phyloP scores from a whole-genome alignment of 1,140 invertebrate genomes.

The Drosophila ohnishii region DNA sequence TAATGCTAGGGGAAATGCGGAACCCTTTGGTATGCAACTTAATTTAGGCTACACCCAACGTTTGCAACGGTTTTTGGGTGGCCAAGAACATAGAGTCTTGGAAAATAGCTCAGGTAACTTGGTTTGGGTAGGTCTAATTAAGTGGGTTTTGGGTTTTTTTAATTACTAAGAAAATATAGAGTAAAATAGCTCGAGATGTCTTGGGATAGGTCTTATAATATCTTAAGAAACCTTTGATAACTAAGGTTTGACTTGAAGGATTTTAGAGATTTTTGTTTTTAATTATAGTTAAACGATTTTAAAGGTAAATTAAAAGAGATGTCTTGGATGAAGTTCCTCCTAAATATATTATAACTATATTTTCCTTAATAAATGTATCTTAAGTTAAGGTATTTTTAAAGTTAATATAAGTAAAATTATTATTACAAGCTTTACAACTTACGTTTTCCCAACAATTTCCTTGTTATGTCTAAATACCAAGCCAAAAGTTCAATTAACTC shows the following conservation, averaged over 20 bases:
- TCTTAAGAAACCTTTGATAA: neutral
- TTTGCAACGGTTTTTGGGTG: neutral
- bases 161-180: neutral
- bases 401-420: neutral
- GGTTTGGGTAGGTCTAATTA: neutral
- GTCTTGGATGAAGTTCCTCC: neutral
- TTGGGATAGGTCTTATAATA: neutral
- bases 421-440: neutral
- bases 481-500: slow-evolving; percentile 28
- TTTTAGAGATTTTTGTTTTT: neutral
- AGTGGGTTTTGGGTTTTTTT: neutral
- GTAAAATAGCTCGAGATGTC: neutral
- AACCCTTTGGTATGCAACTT: slow-evolving; percentile 24
- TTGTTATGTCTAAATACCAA: slow-evolving; percentile 15
- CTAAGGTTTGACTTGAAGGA: neutral
- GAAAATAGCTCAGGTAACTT: slow-evolving; percentile 2
- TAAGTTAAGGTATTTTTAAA: neutral
- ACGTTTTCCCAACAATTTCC: neutral
- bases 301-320: neutral
- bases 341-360: neutral
- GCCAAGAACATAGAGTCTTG: too few species aligned
- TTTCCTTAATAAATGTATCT: too few species aligned
- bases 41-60: slow-evolving; percentile 1
- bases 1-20: slow-evolving; percentile 19
- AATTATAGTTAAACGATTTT: neutral